Conservation (phyloP, 2,113 vertebrate genomes). For the Ploceus nigricollis region DNA sequence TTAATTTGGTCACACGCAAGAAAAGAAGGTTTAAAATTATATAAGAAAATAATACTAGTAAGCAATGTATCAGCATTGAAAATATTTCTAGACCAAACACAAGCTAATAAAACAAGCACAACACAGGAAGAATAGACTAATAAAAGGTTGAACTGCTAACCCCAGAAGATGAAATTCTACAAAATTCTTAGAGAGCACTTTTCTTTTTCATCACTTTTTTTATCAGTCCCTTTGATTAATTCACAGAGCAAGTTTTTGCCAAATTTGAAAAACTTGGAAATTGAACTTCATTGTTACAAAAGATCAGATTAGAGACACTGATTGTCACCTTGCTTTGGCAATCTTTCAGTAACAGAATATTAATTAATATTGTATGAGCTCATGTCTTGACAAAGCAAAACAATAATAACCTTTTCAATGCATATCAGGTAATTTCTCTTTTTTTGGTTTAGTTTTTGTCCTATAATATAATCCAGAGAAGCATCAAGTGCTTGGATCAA, state of each 20-base stretch:
- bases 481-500: not conserved
- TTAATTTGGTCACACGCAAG: not conserved
- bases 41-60: not conserved
- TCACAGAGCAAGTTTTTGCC: not conserved
- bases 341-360: not conserved
- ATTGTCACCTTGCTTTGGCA: conserved; percentile 7
- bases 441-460: not conserved
- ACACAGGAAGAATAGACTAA: not conserved
- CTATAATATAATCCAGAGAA: not conserved
- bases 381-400: not conserved
- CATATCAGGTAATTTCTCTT: not conserved
- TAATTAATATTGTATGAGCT: conserved; percentile 13
- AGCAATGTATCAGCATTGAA: not conserved
- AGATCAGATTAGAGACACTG: not conserved
- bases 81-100: not conserved
- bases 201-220: not conserved
- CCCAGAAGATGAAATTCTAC: not conserved
- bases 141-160: not conserved
- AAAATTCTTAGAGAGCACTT: not conserved
- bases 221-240: not conserved
- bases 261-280: conserved; percentile 9
- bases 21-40: not conserved
- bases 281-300: not conserved
- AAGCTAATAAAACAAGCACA: not conserved
- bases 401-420: not conserved